phyloP scores from a whole-genome alignment of 2,888 invertebrate species.

The Cryptus viduatorius region DNA sequence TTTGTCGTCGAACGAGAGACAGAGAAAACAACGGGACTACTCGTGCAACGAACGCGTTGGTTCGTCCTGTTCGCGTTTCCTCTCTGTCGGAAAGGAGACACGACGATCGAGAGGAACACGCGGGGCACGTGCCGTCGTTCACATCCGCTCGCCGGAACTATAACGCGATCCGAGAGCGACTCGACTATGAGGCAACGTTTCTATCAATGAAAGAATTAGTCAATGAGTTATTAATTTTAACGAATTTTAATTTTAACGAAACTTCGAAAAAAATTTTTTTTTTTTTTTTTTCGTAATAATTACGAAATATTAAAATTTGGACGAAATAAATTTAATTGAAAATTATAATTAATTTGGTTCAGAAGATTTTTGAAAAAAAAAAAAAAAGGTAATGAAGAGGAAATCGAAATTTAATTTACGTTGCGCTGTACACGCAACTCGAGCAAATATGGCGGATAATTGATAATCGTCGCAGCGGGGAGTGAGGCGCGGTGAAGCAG shows the following conservation, averaged over 20 bases:
- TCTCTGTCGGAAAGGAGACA: background rate
- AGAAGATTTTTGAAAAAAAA: background rate
- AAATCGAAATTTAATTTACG: conserved; percentile 6
- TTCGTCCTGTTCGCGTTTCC: conserved; percentile 29
- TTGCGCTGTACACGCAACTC: background rate
- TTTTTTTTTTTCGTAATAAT: too few relatives aligned
- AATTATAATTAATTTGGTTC: background rate
- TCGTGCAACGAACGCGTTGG: background rate
- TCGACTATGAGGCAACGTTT: background rate
- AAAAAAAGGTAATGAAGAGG: too few relatives aligned
- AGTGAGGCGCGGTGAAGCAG: background rate
- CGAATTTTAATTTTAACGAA: background rate
- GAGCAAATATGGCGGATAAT: conserved; percentile 34
- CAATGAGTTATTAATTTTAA: background rate
- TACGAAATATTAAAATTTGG: background rate
- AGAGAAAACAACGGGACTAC: background rate
- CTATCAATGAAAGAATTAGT: conserved; percentile 27
- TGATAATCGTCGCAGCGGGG: conserved; percentile 10
- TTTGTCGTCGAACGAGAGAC: conserved; percentile 20
- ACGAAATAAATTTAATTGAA: background rate
- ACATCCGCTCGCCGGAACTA: conserved; percentile 57
- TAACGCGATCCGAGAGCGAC: conserved; percentile 39
- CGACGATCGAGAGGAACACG: conserved; percentile 42
- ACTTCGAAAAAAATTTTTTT: too few relatives aligned
- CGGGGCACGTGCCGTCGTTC: conserved; percentile 63